A percentile compares a stretch with the other conserved stretches of the same genome.
Conservation (phyloP, 2,113 vertebrate genomes). For the Prunella fulvescens region DNA sequence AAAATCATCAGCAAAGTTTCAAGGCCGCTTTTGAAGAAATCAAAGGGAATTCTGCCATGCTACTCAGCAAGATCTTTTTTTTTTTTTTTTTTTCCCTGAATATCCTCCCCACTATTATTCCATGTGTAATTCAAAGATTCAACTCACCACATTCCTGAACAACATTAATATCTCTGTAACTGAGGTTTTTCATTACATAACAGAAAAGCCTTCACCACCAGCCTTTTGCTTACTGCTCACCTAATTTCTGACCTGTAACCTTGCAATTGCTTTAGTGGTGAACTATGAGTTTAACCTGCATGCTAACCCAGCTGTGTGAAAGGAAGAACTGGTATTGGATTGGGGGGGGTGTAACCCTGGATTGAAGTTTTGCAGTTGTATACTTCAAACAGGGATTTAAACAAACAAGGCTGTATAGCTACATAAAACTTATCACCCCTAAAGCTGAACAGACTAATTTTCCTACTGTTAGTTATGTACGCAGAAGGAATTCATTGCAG, state of each 20-base stretch:
- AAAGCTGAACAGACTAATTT: neutral
- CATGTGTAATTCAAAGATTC: neutral
- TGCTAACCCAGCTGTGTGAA: neutral
- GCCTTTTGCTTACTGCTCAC: neutral
- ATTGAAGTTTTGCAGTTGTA: neutral
- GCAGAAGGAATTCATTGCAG: neutral
- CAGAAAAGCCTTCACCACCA: neutral
- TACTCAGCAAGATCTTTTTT: neutral
- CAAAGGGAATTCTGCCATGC: neutral
- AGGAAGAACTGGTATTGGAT: neutral
- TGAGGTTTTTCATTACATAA: neutral
- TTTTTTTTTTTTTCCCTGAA: neutral
- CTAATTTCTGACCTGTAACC: neutral
- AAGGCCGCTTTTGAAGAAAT: neutral
- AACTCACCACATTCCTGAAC: neutral
- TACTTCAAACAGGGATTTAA: neutral
- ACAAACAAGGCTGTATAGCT: neutral
- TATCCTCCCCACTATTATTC: neutral
- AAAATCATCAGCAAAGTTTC: fast-evolving
- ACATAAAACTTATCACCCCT: neutral
- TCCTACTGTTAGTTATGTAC: neutral
- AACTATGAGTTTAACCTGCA: neutral
- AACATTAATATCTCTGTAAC: neutral
- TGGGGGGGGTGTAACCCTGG: neutral
- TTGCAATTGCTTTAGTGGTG: neutral